phyloP scores from a whole-genome alignment of 2,888 invertebrate genomes.

The Anthophora plumipes region DNA sequence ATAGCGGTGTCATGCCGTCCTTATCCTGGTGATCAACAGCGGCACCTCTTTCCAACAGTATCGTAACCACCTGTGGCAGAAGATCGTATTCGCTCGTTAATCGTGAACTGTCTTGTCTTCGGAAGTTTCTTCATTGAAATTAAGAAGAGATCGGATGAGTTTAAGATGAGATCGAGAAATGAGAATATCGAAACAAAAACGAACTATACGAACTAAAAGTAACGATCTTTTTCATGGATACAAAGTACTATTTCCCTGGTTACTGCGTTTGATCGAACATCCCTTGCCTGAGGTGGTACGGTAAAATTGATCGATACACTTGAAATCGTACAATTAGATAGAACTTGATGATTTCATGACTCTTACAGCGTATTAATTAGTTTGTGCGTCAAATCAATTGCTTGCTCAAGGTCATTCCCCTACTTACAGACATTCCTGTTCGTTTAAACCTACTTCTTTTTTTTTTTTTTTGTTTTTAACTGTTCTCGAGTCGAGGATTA shows the following conservation, averaged over 20 bases:
- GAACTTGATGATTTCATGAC: neutral
- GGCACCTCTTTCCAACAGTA: conserved; percentile 92
- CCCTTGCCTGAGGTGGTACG: neutral
- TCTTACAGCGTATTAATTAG: neutral
- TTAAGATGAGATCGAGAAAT: no score
- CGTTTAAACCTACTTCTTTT: no score
- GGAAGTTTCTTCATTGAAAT: neutral
- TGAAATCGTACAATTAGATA: neutral
- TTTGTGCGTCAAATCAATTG: neutral
- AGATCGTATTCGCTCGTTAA: neutral
- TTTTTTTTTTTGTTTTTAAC: no score
- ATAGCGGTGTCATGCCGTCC: conserved; percentile 94
- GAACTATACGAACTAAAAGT: no score
- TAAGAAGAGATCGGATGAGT: neutral
- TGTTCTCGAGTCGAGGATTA: no score
- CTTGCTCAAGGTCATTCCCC: neutral
- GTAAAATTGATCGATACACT: neutral
- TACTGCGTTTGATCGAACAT: no score
- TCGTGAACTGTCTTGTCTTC: neutral
- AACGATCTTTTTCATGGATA: no score
- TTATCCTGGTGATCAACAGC: conserved; percentile 93
- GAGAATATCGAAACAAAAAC: no score
- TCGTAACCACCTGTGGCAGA: conserved; percentile 87
- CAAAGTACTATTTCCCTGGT: no score
- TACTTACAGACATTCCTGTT: neutral